Evolutionary conservation across 2,113 vertebrate genomes (phyloP).

Genomic region (Sminthopsis crassicaudata): DNA sequence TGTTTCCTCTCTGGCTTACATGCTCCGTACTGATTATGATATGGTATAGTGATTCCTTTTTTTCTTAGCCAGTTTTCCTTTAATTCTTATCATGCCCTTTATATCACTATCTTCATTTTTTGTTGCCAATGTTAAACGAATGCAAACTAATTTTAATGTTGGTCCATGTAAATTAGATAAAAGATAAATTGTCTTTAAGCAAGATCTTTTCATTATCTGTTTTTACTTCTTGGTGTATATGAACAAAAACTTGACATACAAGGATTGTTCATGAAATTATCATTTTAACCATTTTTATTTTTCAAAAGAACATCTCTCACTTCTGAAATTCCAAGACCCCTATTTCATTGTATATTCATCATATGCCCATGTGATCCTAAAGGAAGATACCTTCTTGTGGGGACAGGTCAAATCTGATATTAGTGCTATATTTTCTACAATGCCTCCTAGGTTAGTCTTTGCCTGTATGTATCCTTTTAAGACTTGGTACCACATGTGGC

Average conservation of each 20-base stretch:
- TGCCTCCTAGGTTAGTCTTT: not conserved
- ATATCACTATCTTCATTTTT: not conserved
- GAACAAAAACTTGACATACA: not conserved
- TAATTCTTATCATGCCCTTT: not conserved
- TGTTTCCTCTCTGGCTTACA: not conserved
- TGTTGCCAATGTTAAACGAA: not conserved
- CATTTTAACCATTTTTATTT: not conserved
- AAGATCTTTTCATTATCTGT: not conserved
- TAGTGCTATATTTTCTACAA: not conserved
- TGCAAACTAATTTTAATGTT: not conserved
- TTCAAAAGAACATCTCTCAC: not conserved
- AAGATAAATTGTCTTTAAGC: not conserved
- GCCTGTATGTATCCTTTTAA: not conserved
- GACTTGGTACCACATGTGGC: not conserved
- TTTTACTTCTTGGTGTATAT: not conserved
- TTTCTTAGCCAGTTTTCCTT: not conserved
- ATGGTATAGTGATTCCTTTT: not conserved
- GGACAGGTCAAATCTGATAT: not conserved
- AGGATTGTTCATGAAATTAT: not conserved
- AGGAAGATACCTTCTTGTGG: not conserved
- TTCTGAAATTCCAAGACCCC: not conserved
- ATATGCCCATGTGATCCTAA: not conserved
- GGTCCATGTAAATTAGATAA: not conserved
- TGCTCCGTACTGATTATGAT: not conserved
- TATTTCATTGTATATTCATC: not conserved